Evolutionary conservation across 1,140 invertebrate genomes (phyloP).

Genomic region (Formica selysi): DNA sequence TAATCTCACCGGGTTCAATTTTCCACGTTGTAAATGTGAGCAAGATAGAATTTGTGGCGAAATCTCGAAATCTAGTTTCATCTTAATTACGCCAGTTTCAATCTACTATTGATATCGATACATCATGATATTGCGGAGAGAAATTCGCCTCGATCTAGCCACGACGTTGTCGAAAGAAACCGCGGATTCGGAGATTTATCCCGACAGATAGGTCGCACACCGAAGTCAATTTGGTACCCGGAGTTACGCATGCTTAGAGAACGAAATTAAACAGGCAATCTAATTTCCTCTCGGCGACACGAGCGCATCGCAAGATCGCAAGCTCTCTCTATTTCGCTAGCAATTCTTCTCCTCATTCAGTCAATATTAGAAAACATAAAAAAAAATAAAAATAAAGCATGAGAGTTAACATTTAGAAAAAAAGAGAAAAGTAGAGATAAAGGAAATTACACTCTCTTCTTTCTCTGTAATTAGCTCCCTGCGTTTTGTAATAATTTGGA

Average conservation of each 20-base stretch:
- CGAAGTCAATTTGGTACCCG: constrained; percentile 34
- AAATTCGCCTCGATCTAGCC: constrained; percentile 1
- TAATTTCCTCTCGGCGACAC: constrained; percentile 42
- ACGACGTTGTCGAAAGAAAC: constrained; percentile 8
- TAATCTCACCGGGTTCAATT: background rate
- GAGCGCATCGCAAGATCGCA: constrained; percentile 5
- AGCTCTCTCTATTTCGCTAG: background rate
- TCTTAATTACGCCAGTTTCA: background rate
- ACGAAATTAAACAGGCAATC: constrained; percentile 54
- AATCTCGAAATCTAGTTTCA: background rate
- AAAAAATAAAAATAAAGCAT: background rate
- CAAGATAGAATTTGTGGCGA: background rate
- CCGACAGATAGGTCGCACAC: background rate
- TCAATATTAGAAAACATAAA: background rate
- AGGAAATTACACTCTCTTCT: too few relatives aligned
- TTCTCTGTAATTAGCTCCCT: background rate
- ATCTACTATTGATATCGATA: background rate
- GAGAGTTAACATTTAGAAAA: background rate
- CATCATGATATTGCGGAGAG: background rate
- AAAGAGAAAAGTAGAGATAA: background rate
- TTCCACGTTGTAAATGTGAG: background rate
- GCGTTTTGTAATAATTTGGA: background rate
- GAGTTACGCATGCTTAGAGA: constrained; percentile 54
- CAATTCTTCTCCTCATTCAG: background rate
- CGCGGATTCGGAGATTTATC: constrained; percentile 1